These are phyloP conservation scores for Pseudomyrmex dendroicus DNA, from an alignment of 1,140 invertebrate genomes.

Conservation along the genomic window DNA sequence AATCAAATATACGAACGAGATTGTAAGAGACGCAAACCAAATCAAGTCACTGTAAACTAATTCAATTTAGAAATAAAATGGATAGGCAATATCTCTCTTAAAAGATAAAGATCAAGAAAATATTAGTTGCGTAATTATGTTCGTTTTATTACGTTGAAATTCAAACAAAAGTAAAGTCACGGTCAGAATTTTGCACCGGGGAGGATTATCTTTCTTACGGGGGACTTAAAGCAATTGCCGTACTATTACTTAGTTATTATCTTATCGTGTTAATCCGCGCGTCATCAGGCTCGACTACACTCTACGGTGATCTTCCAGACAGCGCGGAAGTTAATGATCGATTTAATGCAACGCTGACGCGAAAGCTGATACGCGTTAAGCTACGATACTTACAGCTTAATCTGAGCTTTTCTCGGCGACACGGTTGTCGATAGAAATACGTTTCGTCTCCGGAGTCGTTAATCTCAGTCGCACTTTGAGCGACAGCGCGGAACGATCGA, in stretches of 20 bases:
- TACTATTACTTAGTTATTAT: slow-evolving; percentile 53
- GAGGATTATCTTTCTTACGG: slow-evolving; percentile 13
- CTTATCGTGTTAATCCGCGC: slow-evolving; percentile 57
- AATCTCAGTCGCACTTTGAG: slow-evolving; percentile 58
- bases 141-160: not conserved
- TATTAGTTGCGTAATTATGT: not conserved
- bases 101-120: slow-evolving; percentile 13
- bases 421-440: slow-evolving; percentile 66
- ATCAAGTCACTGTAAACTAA: not conserved
- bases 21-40: slow-evolving; percentile 13
- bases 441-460: slow-evolving; percentile 43
- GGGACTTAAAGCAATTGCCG: slow-evolving; percentile 43
- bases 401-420: slow-evolving; percentile 68
- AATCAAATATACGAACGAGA: slow-evolving; percentile 17
- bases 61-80: slow-evolving; percentile 10
- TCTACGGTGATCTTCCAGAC: slow-evolving; percentile 36
- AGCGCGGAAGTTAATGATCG: slow-evolving; percentile 69
- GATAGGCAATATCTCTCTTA: not conserved
- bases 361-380: slow-evolving; percentile 68
- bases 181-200: not conserved
- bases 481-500: slow-evolving; percentile 45
- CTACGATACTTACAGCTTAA: slow-evolving; percentile 68
- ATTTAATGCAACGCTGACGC: slow-evolving; percentile 66
- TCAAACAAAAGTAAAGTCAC: not conserved
- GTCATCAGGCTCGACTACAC: slow-evolving; percentile 53